A percentile compares a stretch with the other conserved stretches of the same genome.
Evolutionary conservation across 2,797 vertebrate genomes (phyloP).

Genomic region (Sebastes vulpes): DNA sequence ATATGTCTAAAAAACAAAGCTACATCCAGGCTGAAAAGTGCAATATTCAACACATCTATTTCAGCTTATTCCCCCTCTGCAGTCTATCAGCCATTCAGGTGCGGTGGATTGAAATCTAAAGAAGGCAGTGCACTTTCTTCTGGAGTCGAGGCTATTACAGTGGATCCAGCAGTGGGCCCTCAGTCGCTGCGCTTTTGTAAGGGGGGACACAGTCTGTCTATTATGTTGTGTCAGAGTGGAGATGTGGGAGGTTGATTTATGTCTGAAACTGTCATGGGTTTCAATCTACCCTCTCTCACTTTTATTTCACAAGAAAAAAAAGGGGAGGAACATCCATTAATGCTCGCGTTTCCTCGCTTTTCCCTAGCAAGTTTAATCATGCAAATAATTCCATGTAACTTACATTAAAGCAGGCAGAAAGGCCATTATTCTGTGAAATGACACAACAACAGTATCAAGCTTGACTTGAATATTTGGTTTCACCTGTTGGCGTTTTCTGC

Average conservation of each 20-base stretch:
- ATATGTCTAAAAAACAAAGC: not conserved
- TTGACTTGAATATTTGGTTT: slow-evolving; percentile 92
- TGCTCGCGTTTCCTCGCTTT: slow-evolving; percentile 8
- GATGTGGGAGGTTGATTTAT: slow-evolving; percentile 73
- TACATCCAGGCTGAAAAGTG: not conserved
- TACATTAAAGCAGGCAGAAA: slow-evolving; percentile 36
- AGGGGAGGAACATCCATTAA: slow-evolving; percentile 20
- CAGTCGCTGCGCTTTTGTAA: slow-evolving; percentile 51
- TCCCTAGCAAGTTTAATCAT: slow-evolving; percentile 46
- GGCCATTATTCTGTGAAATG: slow-evolving; percentile 61
- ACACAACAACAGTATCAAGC: slow-evolving; percentile 85
- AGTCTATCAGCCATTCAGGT: slow-evolving; percentile 71
- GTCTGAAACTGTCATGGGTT: slow-evolving; percentile 55
- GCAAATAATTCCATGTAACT: slow-evolving; percentile 39
- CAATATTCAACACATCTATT: slow-evolving; percentile 16
- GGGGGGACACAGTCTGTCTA: slow-evolving; percentile 61
- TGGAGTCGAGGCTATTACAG: slow-evolving; percentile 60
- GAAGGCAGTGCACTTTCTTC: slow-evolving; percentile 59
- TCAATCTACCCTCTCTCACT: slow-evolving; percentile 43
- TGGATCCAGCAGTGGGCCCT: slow-evolving; percentile 57
- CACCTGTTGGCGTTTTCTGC: slow-evolving; percentile 89
- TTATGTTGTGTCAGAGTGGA: slow-evolving; percentile 60
- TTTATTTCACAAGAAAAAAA: slow-evolving; percentile 39
- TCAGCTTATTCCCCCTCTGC: slow-evolving; percentile 44
- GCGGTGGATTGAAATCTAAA: slow-evolving; percentile 65